phyloP scores from a whole-genome alignment of 92 coral and sea anemone species.

The Anthopleura xanthogrammica region DNA sequence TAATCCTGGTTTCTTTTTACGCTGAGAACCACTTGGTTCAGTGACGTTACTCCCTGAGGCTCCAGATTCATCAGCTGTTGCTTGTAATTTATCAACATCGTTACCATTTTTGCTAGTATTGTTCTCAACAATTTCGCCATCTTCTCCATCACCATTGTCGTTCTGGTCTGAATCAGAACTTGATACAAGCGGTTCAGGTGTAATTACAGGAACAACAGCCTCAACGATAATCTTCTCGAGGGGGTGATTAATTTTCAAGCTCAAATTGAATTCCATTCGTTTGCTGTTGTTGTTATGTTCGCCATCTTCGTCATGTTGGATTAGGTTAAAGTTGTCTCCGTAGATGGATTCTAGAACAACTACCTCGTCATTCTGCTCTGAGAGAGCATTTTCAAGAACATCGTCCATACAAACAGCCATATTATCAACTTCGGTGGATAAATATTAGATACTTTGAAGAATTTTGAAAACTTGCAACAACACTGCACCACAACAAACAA shows the following conservation, averaged over 20 bases:
- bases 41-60: neutral
- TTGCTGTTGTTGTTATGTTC: constrained; percentile 14
- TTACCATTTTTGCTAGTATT: neutral
- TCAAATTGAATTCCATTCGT: constrained; percentile 56
- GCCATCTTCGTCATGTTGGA: constrained; percentile 34
- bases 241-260: constrained; percentile 60
- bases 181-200: constrained; percentile 4
- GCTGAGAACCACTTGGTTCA: constrained; percentile 8
- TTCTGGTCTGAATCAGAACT: neutral
- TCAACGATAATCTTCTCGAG: constrained; percentile 58
- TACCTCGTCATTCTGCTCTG: constrained; percentile 84
- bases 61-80: neutral
- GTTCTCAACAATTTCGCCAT: neutral
- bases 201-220: constrained; percentile 73
- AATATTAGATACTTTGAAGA: too few species aligned
- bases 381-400: constrained; percentile 26
- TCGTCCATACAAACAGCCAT: constrained; percentile 63
- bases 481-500: too few species aligned
- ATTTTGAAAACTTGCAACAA: too few species aligned
- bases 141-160: neutral
- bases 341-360: constrained; percentile 81
- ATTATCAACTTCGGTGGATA: neutral
- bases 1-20: constrained; percentile 49
- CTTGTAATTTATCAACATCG: neutral
- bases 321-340: constrained; percentile 61